Base-by-base conservation (phyloP, 2,888 invertebrate species). In the Caenorhabditis imperialis region DNA sequence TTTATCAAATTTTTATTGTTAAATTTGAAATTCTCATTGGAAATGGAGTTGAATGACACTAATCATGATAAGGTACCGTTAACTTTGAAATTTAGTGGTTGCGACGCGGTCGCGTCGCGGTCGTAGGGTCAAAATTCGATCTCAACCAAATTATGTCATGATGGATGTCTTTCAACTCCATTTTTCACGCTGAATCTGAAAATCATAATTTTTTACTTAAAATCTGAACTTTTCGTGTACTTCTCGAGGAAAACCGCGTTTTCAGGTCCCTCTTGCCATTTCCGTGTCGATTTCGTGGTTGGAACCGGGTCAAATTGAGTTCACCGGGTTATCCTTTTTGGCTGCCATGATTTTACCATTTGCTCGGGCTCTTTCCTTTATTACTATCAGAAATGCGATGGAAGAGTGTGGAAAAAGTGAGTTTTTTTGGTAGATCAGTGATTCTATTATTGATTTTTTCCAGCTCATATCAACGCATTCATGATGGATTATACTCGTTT, bases 271-370 rank as follows among this genome's bases (percentile, higher is more conserved):
- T 0, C 38, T 87, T 7, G 81, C 82, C 18, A 30, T 86, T 12
- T 58, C 77, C 4, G 84, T 79, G 3, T 87, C 87, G 0, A 57
- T 87, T 2, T 79, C 83, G 7, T 87, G 87, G 87, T 58, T 87
- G 20, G 87, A 87, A 58, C 82, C 80, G 22, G 83, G 85, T 10
- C 85, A 87, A 63, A 77, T 87, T 50, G 87, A 87, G 50, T 86
- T 81, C 53, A 81, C 83, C 6, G 60, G 67, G 2, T 53, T 77
- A 23, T 80, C 85, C 1, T 45, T 86, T 16, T 47, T 81, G 8
- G 65, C 81, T 16, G 75, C 87, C 3, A 80, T 84, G 7, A 7
- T 87, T 12, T 57, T 85, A 7, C 83, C 82, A 10, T 58, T 85
- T 23, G 65, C 76, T 7, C 78, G 81, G 47, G 87, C 81, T 1